Evolutionary conservation across 2,797 vertebrate species (phyloP), one percentile per base, ranked within the genome.

Genomic region (Calcarius lapponicus): DNA sequence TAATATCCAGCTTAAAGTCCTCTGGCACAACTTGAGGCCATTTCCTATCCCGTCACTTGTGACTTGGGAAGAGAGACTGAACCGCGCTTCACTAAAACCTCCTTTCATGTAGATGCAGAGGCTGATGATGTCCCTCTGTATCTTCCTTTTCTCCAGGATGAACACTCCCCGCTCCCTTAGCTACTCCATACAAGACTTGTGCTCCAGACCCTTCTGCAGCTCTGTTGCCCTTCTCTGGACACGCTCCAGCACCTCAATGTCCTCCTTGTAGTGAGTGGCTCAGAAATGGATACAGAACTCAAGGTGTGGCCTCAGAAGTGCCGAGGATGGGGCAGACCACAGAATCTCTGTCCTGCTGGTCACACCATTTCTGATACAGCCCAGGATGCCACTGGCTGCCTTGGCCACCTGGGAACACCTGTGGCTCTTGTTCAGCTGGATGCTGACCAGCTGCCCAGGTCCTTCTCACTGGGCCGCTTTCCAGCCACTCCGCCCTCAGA

Each of bases 301-400:
- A 0, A 57, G 9, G 8, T 32, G 62, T 38, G 22, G 12, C 45
- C 22, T 32, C 22, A 28, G 6, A 9, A 58, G 28, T 24, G 28
- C 28, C 0, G 1, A 28, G 15, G 18, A 26, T 2, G 1, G 28
- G 17, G 11, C 22, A 21, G 32, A 36, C 28, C 13, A 14, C 6
- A 9, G 17, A 61, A 17, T 36, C 22, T 47, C 43, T 57, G 13
- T 43, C 36, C 26, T 1, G 2, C 26, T 71, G 38, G 8, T 36
- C 28, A 21, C 22, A 36, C 28, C 9, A 36, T 36, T 61, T 60
- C 47, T 61, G 32, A 26, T 8, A 14, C 6, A 13, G 47, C 6
- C 21, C 32, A 36, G 17, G 56, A 21, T 45, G 38, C 14, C 6
- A 7, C 2, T 61, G 45, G 25, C 20, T 42, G 3, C 19, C 54